These are phyloP conservation scores for Petrolisthes manimaculis DNA, from an alignment of 2,888 invertebrate genomes.

Conservation along the genomic window DNA sequence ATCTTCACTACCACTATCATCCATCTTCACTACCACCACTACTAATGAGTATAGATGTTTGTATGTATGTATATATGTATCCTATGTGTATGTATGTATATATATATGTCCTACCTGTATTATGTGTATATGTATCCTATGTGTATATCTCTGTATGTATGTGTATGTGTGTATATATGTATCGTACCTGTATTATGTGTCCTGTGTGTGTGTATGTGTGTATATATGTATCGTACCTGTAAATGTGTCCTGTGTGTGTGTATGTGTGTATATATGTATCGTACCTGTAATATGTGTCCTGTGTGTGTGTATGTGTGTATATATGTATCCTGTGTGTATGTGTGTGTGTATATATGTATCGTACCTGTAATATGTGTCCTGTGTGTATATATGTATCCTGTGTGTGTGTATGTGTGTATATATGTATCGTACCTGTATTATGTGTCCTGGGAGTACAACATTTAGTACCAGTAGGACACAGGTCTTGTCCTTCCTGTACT, in stretches of 20 bases:
- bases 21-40: too few species aligned
- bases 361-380: slow-evolving; percentile 12
- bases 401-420: too few species aligned
- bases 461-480: slow-evolving; percentile 43
- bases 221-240: too few species aligned
- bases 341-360: too few species aligned
- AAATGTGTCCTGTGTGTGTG: slow-evolving; percentile 40
- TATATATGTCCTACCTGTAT: too few species aligned
- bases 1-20: too few species aligned
- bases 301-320: not conserved
- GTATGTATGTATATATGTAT: slow-evolving; percentile 41
- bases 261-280: slow-evolving; percentile 16
- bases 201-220: not conserved
- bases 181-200: too few species aligned
- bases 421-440: not conserved
- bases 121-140: too few species aligned
- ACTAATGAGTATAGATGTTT: too few species aligned
- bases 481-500: slow-evolving; percentile 79
- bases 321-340: not conserved
- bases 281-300: not conserved
- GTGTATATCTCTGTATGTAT: slow-evolving; percentile 46
- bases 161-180: slow-evolving; percentile 36
- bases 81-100: too few species aligned
- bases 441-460: slow-evolving; percentile 38
- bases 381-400: not conserved